phyloP scores from a whole-genome alignment of 2,797 vertebrate species.

The Hippocampus kuda region DNA sequence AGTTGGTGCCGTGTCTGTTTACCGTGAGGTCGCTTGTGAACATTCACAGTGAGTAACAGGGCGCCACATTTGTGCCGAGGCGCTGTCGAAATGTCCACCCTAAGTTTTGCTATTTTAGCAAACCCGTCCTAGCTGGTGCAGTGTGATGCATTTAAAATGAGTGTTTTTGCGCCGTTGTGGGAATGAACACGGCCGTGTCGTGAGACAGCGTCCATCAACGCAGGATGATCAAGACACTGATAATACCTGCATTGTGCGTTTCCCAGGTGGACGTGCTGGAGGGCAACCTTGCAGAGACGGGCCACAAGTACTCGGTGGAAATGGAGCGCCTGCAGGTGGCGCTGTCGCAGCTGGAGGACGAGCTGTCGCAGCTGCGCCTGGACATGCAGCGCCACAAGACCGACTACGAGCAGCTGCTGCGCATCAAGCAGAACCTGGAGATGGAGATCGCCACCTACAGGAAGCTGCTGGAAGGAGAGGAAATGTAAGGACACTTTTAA shows the following conservation, averaged over 20 bases:
- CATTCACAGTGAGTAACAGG: neutral
- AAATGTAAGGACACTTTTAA: slow-evolving; percentile 50
- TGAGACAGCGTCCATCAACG: too few species aligned
- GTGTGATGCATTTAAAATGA: too few species aligned
- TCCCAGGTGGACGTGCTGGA: slow-evolving; percentile 59
- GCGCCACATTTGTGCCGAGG: too few species aligned
- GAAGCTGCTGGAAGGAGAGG: slow-evolving; percentile 69
- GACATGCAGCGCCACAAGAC: slow-evolving; percentile 75
- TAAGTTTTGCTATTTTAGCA: too few species aligned
- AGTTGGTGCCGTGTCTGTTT: neutral
- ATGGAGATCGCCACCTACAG: slow-evolving; percentile 75
- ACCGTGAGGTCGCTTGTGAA: neutral
- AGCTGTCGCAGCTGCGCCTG: slow-evolving; percentile 68
- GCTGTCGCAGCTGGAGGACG: slow-evolving; percentile 68
- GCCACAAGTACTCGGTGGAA: slow-evolving; percentile 63
- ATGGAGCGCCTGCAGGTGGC: slow-evolving; percentile 68
- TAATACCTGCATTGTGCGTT: neutral
- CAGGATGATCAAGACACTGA: too few species aligned
- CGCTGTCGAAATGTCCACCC: too few species aligned
- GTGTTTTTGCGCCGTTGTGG: too few species aligned
- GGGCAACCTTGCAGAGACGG: slow-evolving; percentile 66
- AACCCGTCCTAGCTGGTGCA: too few species aligned
- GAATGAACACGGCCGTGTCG: too few species aligned
- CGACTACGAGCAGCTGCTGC: slow-evolving; percentile 71
- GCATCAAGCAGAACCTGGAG: slow-evolving; percentile 72